A percentile compares a stretch with the other conserved stretches of the same genome.
These are phyloP conservation scores for Arizona elegans DNA, from an alignment of 2,113 vertebrate genomes.

Conservation along the genomic window DNA sequence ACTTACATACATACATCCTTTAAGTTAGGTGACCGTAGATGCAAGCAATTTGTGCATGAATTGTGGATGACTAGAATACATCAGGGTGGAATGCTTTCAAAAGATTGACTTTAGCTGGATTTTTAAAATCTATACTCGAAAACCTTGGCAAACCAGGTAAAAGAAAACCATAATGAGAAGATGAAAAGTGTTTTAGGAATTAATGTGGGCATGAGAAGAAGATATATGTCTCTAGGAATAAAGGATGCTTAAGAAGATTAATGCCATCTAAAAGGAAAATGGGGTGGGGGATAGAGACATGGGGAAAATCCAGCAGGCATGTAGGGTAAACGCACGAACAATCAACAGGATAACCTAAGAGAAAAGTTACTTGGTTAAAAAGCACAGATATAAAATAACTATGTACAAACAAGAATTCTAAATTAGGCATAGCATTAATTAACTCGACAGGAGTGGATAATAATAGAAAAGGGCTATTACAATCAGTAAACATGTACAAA, in stretches of 20 bases:
- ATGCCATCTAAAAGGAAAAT: not conserved
- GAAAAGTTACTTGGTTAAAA: not conserved
- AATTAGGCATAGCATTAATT: not conserved
- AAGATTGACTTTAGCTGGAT: not conserved
- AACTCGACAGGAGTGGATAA: not conserved
- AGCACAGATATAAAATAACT: not conserved
- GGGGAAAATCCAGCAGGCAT: not conserved
- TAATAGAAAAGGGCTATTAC: not conserved
- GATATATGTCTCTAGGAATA: not conserved
- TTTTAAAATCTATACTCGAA: not conserved
- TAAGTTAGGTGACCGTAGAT: not conserved
- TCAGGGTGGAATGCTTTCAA: not conserved
- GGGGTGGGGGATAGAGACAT: not conserved
- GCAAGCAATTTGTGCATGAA: not conserved
- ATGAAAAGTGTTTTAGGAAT: not conserved
- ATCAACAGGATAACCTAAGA: not conserved
- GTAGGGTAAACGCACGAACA: accelerated
- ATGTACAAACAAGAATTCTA: not conserved
- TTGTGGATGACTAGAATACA: not conserved
- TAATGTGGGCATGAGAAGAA: not conserved
- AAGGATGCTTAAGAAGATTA: not conserved
- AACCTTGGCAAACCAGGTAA: not conserved
- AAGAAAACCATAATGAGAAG: not conserved
- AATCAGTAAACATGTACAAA: not conserved
- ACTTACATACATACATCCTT: not conserved